phyloP scores from a whole-genome alignment of 2,113 vertebrate genomes.

The Oceanites oceanicus region DNA sequence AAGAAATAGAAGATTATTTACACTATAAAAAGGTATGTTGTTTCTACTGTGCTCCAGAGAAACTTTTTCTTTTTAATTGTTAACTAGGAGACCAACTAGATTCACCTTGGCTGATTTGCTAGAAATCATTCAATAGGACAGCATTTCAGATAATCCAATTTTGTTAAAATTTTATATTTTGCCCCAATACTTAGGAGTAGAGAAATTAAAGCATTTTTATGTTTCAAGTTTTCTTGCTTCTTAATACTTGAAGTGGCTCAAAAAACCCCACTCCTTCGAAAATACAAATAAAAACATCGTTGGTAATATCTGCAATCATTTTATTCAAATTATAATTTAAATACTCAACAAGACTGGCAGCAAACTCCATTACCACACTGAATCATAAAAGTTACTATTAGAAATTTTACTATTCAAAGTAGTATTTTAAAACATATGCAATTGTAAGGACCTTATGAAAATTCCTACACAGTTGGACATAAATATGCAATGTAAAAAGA shows the following conservation, averaged over 20 bases:
- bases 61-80: neutral
- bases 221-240: neutral
- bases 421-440: neutral
- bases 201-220: neutral
- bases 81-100: neutral
- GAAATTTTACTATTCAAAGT: neutral
- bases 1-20: constrained; percentile 6
- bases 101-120: neutral
- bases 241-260: neutral
- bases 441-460: neutral
- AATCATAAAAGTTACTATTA: neutral
- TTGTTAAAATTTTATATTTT: neutral
- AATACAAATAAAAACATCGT: neutral
- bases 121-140: neutral
- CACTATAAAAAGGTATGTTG: neutral
- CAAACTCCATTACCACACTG: neutral
- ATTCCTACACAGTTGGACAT: neutral
- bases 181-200: neutral
- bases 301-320: neutral
- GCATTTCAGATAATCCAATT: neutral
- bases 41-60: neutral
- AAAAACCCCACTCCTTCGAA: neutral
- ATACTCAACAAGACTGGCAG: neutral
- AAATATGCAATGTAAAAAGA: neutral
- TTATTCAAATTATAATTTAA: neutral